Base-by-base conservation (phyloP, 1,140 invertebrate genomes). In the Rhizoglyphus robini region DNA sequence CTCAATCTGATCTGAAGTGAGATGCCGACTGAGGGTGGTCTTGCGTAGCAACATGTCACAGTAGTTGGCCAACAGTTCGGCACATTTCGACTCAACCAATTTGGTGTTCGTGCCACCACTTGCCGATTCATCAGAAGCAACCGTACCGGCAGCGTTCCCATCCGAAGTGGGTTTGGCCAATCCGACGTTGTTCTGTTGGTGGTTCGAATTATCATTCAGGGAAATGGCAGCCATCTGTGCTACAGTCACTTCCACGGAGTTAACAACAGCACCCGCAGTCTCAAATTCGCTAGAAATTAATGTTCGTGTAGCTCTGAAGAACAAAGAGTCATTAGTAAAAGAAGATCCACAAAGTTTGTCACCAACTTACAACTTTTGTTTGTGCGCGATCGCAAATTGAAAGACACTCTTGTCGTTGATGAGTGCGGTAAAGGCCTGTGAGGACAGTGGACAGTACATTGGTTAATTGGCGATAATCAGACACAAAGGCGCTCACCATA, bases 31-130 rank as follows among this genome's bases (percentile, higher is more conserved):
- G 63, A 98, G 79, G 29, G 91, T 90, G 48, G 94, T 98, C 76
- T 95, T 94, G 69, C 96, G 82, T 70, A 99, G 81, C 70, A 99
- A 79, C 88, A 99, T 94, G 86, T 99, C 96, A 86, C 96, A 99
- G 82, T 97, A 99, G 77, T 98, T 99, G 41, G 96, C 96, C 70
- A 99, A 79, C 54, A 99, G 81, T 79, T 99, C 96, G 20, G 96
- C 96, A 79, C 95, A 99, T 74, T 96, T 94, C 65, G 94, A 98
- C 74, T 99, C 96, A 30, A 34, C 46, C 23, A 38, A 59, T 23
- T 68, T 64, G n/a, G n/a, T n/a, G n/a, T n/a, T n/a, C n/a, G n/a
- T n/a, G n/a, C n/a, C n/a, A n/a, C n/a, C n/a, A n/a, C 8, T 41
- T 8, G 38, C 38, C 8, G 38, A 8, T 41, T n/a, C 38, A 41